phyloP scores from a whole-genome alignment of 2,113 vertebrate genomes.

The Corythornis cristatus region DNA sequence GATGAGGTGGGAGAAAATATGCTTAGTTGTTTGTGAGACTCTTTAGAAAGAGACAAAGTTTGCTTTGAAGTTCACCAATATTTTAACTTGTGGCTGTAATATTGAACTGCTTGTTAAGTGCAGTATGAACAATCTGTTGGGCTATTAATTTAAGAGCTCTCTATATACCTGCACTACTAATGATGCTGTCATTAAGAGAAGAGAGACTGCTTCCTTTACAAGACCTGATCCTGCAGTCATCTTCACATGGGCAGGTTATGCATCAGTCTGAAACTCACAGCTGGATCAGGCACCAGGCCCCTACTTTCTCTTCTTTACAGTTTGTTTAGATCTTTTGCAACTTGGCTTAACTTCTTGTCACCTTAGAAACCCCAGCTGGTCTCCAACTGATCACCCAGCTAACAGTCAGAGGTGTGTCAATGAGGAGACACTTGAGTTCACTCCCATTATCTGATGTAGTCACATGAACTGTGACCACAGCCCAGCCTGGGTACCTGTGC shows the following conservation, averaged over 20 bases:
- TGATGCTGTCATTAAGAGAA: conserved; percentile 20
- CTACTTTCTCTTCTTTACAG: background rate
- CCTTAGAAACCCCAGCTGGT: background rate
- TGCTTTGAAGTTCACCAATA: conserved; percentile 53
- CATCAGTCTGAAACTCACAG: background rate
- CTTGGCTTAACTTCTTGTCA: background rate
- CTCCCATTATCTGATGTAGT: background rate
- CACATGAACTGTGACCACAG: background rate
- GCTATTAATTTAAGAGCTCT: conserved; percentile 35
- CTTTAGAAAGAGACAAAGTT: conserved; percentile 21
- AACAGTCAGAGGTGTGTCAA: background rate
- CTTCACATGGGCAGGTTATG: background rate
- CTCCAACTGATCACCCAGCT: background rate
- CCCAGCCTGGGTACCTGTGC: background rate
- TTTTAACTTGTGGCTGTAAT: background rate
- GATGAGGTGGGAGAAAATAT: conserved; percentile 9
- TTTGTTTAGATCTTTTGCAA: background rate
- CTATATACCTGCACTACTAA: background rate
- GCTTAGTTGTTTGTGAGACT: conserved; percentile 10
- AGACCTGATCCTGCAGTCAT: background rate
- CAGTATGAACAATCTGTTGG: conserved; percentile 48
- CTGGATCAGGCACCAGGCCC: background rate
- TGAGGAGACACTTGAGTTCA: background rate
- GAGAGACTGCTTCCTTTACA: background rate
- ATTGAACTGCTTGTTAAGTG: conserved; percentile 38